Evolutionary conservation across 2,797 vertebrate genomes (phyloP).

Genomic region (Lates japonicus): DNA sequence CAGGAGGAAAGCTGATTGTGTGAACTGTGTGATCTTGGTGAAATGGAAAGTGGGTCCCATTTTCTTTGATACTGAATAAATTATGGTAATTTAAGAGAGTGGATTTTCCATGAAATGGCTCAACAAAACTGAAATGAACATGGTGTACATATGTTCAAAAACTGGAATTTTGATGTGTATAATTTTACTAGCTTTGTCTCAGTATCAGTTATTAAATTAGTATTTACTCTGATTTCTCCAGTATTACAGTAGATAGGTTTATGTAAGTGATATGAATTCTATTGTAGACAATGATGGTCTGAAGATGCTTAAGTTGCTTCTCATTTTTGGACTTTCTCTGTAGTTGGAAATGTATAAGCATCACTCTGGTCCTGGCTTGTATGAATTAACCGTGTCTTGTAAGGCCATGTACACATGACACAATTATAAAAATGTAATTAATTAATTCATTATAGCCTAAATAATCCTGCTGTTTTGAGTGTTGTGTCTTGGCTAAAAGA

Average conservation of each 20-base stretch:
- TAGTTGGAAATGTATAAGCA: neutral
- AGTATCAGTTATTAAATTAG: neutral
- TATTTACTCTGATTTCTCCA: neutral
- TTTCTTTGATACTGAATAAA: neutral
- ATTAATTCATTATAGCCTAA: neutral
- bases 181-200: neutral
- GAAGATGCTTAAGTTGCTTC: neutral
- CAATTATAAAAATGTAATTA: neutral
- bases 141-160: neutral
- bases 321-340: neutral
- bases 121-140: neutral
- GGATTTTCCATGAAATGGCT: neutral
- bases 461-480: neutral
- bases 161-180: neutral
- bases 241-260: neutral
- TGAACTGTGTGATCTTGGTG: too few species aligned
- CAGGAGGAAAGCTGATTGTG: too few species aligned
- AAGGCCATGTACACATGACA: neutral
- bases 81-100: neutral
- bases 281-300: neutral
- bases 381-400: neutral
- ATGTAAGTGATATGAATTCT: neutral
- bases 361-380: neutral
- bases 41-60: too few species aligned
- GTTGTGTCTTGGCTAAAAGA: neutral